A percentile compares a stretch with the other conserved stretches of the same genome.
These are phyloP conservation scores for Melinopterus prodromus DNA, from an alignment of 2,888 invertebrate genomes.

Conservation along the genomic window DNA sequence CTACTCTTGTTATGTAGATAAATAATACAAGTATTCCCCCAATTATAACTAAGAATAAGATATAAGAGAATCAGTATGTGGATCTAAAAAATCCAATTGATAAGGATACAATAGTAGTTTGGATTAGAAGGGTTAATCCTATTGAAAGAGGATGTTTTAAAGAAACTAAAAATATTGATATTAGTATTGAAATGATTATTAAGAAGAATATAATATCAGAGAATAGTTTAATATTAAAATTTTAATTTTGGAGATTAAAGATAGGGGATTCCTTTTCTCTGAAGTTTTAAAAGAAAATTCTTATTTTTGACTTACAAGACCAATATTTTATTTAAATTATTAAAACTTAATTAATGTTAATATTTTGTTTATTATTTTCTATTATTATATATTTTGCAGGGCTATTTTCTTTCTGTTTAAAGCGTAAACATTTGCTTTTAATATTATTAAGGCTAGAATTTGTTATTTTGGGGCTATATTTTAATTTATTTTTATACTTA, in stretches of 20 bases:
- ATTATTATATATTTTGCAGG: slow-evolving; percentile 65
- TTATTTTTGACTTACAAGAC: slow-evolving; percentile 75
- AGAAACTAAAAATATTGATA: slow-evolving; percentile 59
- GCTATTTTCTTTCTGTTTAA: slow-evolving; percentile 64
- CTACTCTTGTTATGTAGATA: slow-evolving; percentile 70
- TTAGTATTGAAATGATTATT: slow-evolving; percentile 52
- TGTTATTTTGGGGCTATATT: slow-evolving; percentile 67
- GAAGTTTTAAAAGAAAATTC: slow-evolving; percentile 67
- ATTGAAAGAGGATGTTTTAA: slow-evolving; percentile 64
- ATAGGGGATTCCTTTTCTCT: slow-evolving; percentile 62
- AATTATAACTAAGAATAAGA: slow-evolving; percentile 69
- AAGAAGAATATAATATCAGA: slow-evolving; percentile 60
- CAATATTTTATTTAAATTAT: slow-evolving; percentile 65
- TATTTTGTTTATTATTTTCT: too few species aligned
- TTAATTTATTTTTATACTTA: slow-evolving; percentile 58
- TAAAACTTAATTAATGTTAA: too few species aligned
- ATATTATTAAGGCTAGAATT: slow-evolving; percentile 48
- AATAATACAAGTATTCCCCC: slow-evolving; percentile 72
- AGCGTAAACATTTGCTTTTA: slow-evolving; percentile 68
- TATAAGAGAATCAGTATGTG: slow-evolving; percentile 69
- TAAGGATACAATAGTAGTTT: slow-evolving; percentile 63
- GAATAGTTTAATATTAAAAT: slow-evolving; percentile 72
- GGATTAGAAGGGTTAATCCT: slow-evolving; percentile 64
- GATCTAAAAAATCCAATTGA: slow-evolving; percentile 62
- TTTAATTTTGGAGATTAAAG: slow-evolving; percentile 76